A percentile compares a stretch with the other conserved stretches of the same genome.
Conservation (phyloP, 2,113 vertebrate species). For the Erinaceus europaeus region DNA sequence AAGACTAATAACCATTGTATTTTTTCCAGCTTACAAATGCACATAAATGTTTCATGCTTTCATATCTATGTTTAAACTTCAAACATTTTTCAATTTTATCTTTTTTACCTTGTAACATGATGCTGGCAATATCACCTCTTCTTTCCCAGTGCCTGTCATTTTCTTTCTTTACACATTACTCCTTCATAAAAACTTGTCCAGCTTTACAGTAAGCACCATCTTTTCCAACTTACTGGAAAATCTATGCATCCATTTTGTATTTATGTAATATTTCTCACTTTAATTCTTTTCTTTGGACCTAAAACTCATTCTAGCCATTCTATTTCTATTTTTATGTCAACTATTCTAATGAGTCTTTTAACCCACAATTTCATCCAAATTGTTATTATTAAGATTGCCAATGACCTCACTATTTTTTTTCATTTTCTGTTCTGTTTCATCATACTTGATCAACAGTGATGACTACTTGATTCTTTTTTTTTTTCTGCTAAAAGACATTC, state of each 20-base stretch:
- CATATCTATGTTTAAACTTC: neutral
- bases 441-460: slow-evolving; percentile 19
- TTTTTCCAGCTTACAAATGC: neutral
- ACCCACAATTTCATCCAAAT: neutral
- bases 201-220: neutral
- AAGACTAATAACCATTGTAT: neutral
- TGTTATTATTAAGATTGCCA: neutral
- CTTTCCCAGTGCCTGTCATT: neutral
- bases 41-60: neutral
- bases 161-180: neutral
- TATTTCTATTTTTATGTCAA: neutral
- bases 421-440: slow-evolving; percentile 7
- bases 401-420: neutral
- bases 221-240: neutral
- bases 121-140: no score
- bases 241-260: neutral
- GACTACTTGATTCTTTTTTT: neutral
- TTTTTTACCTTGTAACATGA: neutral
- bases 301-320: neutral
- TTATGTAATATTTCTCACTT: neutral
- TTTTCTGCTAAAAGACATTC: neutral
- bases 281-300: neutral
- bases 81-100: neutral
- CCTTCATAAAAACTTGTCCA: neutral
- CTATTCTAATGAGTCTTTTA: neutral